Evolutionary conservation across 2,797 vertebrate species (phyloP).

Genomic region (Smutsia temminckii): DNA sequence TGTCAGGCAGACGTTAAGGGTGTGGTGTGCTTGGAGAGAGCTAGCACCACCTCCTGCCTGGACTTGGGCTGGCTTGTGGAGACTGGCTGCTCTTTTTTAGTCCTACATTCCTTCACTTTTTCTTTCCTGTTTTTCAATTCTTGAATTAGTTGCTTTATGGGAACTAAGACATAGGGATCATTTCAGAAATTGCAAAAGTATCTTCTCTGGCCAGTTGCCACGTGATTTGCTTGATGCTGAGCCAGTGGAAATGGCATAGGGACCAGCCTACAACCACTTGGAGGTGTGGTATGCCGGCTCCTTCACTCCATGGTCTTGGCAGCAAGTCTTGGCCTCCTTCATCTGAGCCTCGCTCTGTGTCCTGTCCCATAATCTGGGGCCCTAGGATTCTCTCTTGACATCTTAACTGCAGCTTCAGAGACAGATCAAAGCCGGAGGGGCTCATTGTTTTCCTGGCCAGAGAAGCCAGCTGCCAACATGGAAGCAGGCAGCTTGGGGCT

Average conservation of each 20-base stretch:
- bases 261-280: background rate
- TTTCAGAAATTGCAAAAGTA: slow-evolving; percentile 28
- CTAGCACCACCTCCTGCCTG: background rate
- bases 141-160: slow-evolving; percentile 46
- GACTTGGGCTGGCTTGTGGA: background rate
- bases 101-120: slow-evolving; percentile 24
- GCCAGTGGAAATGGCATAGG: background rate
- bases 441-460: slow-evolving; percentile 1
- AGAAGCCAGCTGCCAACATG: background rate
- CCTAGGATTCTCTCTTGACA: background rate
- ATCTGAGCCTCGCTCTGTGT: background rate
- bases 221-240: slow-evolving; percentile 11
- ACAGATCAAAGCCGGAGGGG: slow-evolving; percentile 9
- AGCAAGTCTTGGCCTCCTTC: background rate
- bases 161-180: slow-evolving; percentile 35
- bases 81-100: background rate
- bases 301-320: background rate
- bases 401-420: slow-evolving; percentile 27
- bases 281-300: background rate
- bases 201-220: slow-evolving; percentile 39
- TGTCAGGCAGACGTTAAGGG: background rate
- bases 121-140: slow-evolving; percentile 6
- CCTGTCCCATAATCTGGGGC: background rate
- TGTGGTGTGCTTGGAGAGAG: background rate
- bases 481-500: background rate